Conservation (phyloP, 1,140 invertebrate genomes). For the Varroa destructor region DNA sequence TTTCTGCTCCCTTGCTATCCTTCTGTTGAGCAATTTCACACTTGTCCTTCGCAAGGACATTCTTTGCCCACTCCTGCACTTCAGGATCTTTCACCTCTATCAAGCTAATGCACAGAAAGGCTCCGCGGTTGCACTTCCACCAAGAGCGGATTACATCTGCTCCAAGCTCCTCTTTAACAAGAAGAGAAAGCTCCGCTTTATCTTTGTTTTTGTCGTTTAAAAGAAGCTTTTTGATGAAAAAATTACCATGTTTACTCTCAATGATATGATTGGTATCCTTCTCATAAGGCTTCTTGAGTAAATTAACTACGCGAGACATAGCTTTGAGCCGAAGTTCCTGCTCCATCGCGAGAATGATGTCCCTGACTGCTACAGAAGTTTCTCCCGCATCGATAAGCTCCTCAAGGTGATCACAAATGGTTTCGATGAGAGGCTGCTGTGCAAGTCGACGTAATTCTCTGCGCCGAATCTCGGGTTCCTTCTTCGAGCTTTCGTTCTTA, state of each 20-base stretch:
- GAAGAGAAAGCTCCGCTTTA: slow-evolving; percentile 42
- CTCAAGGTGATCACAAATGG: slow-evolving; percentile 49
- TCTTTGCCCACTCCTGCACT: neutral
- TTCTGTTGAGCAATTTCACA: neutral
- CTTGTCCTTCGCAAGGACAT: neutral
- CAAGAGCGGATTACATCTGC: slow-evolving; percentile 43
- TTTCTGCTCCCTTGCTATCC: slow-evolving; percentile 19
- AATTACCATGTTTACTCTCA: slow-evolving; percentile 65
- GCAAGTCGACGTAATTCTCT: slow-evolving; percentile 58
- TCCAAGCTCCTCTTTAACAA: slow-evolving; percentile 41
- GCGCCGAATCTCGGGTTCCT: slow-evolving; percentile 54
- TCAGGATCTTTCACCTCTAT: slow-evolving; percentile 30
- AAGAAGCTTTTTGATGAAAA: slow-evolving; percentile 64
- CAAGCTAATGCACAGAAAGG: slow-evolving; percentile 47
- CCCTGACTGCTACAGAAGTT: slow-evolving; percentile 33
- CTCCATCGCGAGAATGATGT: slow-evolving; percentile 32
- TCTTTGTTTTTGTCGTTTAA: slow-evolving; percentile 48
- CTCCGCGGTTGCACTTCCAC: slow-evolving; percentile 49
- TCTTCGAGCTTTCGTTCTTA: slow-evolving; percentile 51
- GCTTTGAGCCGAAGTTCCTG: neutral
- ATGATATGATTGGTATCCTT: slow-evolving; percentile 47
- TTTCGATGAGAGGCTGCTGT: slow-evolving; percentile 49
- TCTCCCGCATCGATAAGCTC: slow-evolving; percentile 48
- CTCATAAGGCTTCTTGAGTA: slow-evolving; percentile 31
- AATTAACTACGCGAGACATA: slow-evolving; percentile 30